Evolutionary conservation across 1,140 invertebrate species (phyloP).

Genomic region (Cephus cinctus): DNA sequence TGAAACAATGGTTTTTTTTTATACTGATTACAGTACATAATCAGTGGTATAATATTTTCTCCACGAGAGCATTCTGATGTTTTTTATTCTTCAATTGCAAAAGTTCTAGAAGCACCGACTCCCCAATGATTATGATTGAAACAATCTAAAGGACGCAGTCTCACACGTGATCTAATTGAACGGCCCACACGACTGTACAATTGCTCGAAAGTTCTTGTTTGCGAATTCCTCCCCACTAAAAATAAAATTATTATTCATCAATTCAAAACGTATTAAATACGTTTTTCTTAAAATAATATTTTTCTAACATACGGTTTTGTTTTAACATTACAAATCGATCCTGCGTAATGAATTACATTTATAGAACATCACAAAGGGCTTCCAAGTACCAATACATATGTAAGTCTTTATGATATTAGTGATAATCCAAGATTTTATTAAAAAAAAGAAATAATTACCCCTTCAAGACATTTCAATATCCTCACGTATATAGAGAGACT

Average conservation of each 20-base stretch:
- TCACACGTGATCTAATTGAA: constrained; percentile 24
- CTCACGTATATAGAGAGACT: too few species aligned
- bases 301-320: too few species aligned
- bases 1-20: too few species aligned
- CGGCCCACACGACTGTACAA: constrained; percentile 9
- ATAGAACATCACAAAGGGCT: background rate
- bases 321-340: too few species aligned
- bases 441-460: too few species aligned
- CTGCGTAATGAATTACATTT: too few species aligned
- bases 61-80: constrained; percentile 16
- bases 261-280: too few species aligned
- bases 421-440: too few species aligned
- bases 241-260: constrained; percentile 13
- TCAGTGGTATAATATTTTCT: constrained; percentile 12
- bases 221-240: constrained; percentile 1
- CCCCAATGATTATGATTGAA: constrained; percentile 28
- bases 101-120: constrained; percentile 25
- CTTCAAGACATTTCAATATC: too few species aligned
- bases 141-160: constrained; percentile 20
- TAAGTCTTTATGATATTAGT: too few species aligned
- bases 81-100: constrained; percentile 21
- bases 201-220: background rate
- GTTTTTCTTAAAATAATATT: too few species aligned
- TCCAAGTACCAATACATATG: too few species aligned
- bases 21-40: constrained; percentile 21